Conservation (phyloP, 1,140 invertebrate species). For the Pseudomyrmex pallidus region DNA sequence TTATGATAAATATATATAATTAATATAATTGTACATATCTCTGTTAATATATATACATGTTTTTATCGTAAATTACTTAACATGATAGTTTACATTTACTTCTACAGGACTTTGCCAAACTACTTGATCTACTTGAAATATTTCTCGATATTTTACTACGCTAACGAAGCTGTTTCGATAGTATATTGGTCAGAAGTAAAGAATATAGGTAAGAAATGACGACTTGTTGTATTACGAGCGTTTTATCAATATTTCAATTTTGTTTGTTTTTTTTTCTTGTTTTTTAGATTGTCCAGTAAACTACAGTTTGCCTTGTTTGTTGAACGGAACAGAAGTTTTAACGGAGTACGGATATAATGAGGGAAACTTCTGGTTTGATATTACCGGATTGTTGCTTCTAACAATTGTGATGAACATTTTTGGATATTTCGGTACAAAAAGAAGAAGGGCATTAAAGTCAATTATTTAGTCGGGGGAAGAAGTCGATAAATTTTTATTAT, state of each 20-base stretch:
- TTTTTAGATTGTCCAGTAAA: conserved; percentile 61
- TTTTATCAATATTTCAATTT: background rate
- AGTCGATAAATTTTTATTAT: no score
- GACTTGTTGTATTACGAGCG: background rate
- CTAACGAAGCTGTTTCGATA: conserved; percentile 85
- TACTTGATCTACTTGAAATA: conserved; percentile 86
- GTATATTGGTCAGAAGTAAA: conserved; percentile 84
- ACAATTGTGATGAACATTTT: conserved; percentile 63
- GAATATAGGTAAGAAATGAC: conserved; percentile 65
- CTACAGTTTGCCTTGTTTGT: conserved; percentile 64
- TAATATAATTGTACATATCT: no score
- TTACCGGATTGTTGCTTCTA: conserved; percentile 56
- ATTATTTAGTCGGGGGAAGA: background rate
- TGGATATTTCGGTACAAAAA: conserved; percentile 66
- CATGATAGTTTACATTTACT: background rate
- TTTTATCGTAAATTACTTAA: no score
- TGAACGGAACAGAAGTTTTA: conserved; percentile 67
- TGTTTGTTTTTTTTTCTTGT: background rate
- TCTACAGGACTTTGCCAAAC: conserved; percentile 80
- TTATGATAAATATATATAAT: no score
- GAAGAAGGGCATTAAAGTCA: conserved; percentile 33
- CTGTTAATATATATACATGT: no score
- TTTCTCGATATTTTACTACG: conserved; percentile 86
- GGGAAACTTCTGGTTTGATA: conserved; percentile 54
- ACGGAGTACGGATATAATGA: conserved; percentile 66